phyloP scores from a whole-genome alignment of 2,888 invertebrate species.

The Leptopilina myrica region DNA sequence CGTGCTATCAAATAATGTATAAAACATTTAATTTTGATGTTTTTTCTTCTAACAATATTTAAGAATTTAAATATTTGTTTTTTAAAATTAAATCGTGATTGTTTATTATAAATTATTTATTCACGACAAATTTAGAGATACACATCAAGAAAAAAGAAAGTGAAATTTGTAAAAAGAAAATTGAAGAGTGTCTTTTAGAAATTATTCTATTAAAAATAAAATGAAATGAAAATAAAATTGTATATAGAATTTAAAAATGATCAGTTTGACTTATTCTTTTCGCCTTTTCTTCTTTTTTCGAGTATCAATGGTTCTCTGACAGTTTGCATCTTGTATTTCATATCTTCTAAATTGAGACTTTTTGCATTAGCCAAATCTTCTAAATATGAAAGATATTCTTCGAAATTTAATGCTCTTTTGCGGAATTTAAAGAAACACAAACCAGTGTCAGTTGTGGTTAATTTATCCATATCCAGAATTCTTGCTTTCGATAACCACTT shows the following conservation, averaged over 20 bases:
- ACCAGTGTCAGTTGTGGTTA: constrained; percentile 68
- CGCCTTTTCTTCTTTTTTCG: not conserved
- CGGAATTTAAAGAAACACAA: constrained; percentile 68
- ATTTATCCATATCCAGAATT: constrained; percentile 63
- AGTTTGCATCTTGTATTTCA: constrained; percentile 63
- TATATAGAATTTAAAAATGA: constrained; percentile 55
- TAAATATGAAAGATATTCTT: constrained; percentile 64
- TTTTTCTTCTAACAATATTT: not conserved
- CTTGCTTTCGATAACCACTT: constrained; percentile 65
- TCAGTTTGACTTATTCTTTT: constrained; percentile 44
- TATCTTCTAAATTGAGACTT: constrained; percentile 58
- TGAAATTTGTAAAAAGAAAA: constrained; percentile 39
- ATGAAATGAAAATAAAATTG: constrained; percentile 52
- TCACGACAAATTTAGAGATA: not conserved
- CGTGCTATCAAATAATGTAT: constrained; percentile 10
- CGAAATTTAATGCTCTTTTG: constrained; percentile 65
- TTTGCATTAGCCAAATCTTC: constrained; percentile 60
- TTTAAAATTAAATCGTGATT: constrained; percentile 1
- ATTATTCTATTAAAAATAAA: constrained; percentile 47
- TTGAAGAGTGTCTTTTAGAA: constrained; percentile 42
- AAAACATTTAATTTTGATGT: not conserved
- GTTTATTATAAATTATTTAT: not conserved
- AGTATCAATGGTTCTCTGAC: constrained; percentile 22
- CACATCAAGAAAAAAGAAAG: not conserved
- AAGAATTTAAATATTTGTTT: constrained; percentile 8